A percentile compares a stretch with the other conserved stretches of the same genome.
Conservation (phyloP, 2,113 vertebrate genomes). For the Gallinago paraguaiae region DNA sequence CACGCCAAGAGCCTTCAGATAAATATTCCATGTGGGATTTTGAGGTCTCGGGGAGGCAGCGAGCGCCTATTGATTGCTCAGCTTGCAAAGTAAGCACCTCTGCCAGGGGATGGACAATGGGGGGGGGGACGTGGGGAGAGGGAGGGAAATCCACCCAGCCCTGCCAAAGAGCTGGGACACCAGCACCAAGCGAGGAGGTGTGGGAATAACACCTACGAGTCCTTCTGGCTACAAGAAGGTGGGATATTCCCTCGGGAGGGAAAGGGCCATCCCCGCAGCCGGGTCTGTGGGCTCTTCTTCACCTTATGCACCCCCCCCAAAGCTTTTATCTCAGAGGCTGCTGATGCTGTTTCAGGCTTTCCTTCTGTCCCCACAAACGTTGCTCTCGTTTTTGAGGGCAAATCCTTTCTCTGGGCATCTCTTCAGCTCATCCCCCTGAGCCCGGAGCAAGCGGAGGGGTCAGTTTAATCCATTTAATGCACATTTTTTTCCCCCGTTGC, state of each 20-base stretch:
- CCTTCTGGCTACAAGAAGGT: background rate
- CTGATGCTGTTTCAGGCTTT: background rate
- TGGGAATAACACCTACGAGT: background rate
- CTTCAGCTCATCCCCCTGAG: background rate
- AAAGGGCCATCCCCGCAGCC: rapidly evolving
- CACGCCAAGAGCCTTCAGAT: rapidly evolving
- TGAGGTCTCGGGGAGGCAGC: background rate
- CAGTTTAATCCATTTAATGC: background rate
- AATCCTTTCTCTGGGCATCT: background rate
- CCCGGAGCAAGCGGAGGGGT: background rate
- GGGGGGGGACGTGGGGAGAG: background rate
- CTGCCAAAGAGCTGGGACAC: background rate
- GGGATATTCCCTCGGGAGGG: background rate
- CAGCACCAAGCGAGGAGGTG: rapidly evolving
- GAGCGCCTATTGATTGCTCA: rapidly evolving
- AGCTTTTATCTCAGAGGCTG: background rate
- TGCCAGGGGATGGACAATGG: rapidly evolving
- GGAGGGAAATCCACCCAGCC: background rate
- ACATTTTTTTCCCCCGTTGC: background rate
- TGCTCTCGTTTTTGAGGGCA: background rate
- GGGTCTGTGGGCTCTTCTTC: background rate
- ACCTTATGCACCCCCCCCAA: background rate
- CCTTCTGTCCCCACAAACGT: background rate
- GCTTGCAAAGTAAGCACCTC: background rate
- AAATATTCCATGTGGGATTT: background rate